phyloP scores from a whole-genome alignment of 2,888 invertebrate genomes.

The Colletes collaris region DNA sequence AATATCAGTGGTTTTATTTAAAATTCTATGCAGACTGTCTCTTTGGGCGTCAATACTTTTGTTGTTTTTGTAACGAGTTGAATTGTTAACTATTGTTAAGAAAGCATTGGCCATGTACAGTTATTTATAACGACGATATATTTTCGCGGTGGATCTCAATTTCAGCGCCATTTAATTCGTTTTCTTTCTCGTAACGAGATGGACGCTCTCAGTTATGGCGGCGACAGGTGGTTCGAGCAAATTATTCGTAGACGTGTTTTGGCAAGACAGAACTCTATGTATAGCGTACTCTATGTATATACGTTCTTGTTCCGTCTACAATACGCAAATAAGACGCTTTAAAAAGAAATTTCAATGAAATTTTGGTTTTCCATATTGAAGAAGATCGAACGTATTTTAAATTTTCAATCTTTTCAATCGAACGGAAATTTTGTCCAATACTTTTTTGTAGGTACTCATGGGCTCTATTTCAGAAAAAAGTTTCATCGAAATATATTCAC shows the following conservation, averaged over 20 bases:
- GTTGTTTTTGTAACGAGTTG: constrained; percentile 6
- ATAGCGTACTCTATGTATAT: constrained; percentile 29
- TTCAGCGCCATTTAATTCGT: constrained; percentile 56
- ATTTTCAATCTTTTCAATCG: neutral
- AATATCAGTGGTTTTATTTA: too few relatives aligned
- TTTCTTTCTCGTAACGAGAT: constrained; percentile 55
- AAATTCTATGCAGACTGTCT: too few relatives aligned
- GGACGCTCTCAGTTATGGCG: constrained; percentile 50
- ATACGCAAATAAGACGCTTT: constrained; percentile 22
- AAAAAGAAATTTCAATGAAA: neutral
- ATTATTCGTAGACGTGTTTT: constrained; percentile 58
- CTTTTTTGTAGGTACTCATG: too few relatives aligned
- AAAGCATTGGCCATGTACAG: constrained; percentile 29
- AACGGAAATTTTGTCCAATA: neutral
- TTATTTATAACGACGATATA: constrained; percentile 49
- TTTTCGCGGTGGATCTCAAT: constrained; percentile 54
- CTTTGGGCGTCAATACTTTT: too few relatives aligned
- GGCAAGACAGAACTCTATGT: constrained; percentile 53
- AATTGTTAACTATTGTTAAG: constrained; percentile 41
- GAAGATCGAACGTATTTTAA: too few relatives aligned
- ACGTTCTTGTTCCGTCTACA: constrained; percentile 42
- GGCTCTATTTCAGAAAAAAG: too few relatives aligned
- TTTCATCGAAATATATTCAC: too few relatives aligned
- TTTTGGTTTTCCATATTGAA: too few relatives aligned
- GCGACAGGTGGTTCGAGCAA: constrained; percentile 55